Conservation (phyloP, 2,797 vertebrate genomes). For the Manis crassicaudata region DNA sequence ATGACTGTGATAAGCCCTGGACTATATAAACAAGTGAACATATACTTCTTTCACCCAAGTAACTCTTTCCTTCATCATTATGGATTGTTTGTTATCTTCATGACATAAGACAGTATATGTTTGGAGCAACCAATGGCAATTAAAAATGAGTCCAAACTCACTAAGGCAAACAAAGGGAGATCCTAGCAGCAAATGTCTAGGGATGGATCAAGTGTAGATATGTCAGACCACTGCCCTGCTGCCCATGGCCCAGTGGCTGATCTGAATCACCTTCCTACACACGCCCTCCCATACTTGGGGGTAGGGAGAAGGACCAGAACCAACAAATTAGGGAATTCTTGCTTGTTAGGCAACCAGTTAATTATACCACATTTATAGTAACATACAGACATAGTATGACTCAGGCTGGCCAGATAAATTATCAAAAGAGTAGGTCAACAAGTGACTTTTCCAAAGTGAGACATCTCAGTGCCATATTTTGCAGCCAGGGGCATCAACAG, state of each 20-base stretch:
- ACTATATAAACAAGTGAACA: neutral
- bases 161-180: neutral
- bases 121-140: neutral
- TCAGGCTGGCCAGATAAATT: neutral
- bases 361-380: neutral
- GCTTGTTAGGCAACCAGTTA: neutral
- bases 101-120: neutral
- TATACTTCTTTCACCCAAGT: neutral
- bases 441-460: neutral
- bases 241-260: neutral
- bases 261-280: neutral
- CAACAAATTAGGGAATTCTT: neutral
- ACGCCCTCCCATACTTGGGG: neutral
- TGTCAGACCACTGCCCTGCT: neutral
- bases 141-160: constrained; percentile 14
- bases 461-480: neutral
- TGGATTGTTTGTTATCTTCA: constrained; percentile 16
- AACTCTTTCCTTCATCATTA: neutral
- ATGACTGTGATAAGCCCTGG: constrained; percentile 3
- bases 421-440: neutral
- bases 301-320: neutral
- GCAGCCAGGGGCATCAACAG: neutral
- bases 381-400: neutral
- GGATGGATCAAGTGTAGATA: neutral
- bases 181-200: neutral